A percentile compares a stretch with the other conserved stretches of the same genome.
Evolutionary conservation across 2,888 invertebrate species (phyloP).

Genomic region (Hypercompe scribonia): DNA sequence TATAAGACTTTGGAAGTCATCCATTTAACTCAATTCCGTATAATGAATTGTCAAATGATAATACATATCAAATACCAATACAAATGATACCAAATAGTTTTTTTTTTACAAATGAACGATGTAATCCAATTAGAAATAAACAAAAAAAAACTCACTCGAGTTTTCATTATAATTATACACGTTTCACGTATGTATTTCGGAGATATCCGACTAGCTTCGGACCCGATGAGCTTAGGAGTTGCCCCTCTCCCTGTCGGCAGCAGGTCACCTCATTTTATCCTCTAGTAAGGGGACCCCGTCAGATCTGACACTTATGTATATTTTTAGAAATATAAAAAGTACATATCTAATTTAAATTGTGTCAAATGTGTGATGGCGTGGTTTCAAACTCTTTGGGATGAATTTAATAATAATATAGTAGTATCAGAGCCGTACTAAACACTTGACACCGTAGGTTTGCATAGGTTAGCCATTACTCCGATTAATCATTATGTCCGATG

Average conservation of each 20-base stretch:
- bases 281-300: not conserved
- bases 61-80: no score
- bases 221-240: not conserved
- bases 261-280: no score
- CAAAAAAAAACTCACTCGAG: not conserved
- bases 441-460: not conserved
- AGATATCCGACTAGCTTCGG: not conserved
- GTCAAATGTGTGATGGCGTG: not conserved
- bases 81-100: no score
- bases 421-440: not conserved
- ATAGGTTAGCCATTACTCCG: no score
- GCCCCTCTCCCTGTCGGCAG: not conserved
- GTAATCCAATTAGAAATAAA: not conserved
- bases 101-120: not conserved
- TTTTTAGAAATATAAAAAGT: not conserved
- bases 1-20: not conserved
- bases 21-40: not conserved
- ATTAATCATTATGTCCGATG: no score
- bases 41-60: no score
- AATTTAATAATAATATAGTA: not conserved
- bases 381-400: not conserved
- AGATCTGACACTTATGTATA: not conserved
- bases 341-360: not conserved
- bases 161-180: not conserved
- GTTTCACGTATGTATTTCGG: not conserved